A percentile compares a stretch with the other conserved stretches of the same genome.
Evolutionary conservation across 2,888 invertebrate species (phyloP).

Genomic region (Himalopsyche japonica): DNA sequence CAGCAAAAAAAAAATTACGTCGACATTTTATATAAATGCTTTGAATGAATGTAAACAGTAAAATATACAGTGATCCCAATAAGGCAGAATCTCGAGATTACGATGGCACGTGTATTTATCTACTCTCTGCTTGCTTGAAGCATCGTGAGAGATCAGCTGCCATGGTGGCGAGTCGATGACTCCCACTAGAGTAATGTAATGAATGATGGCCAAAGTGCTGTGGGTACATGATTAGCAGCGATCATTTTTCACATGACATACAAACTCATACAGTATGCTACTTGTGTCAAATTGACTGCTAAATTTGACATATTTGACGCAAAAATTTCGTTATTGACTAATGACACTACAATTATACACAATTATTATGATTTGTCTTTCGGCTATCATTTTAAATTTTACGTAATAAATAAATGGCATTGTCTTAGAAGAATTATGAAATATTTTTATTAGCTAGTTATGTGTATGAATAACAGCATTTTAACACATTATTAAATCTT

Average conservation of each 20-base stretch:
- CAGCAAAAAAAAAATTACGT: too few species aligned
- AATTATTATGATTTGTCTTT: too few species aligned
- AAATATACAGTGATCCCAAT: not conserved
- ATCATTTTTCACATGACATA: not conserved
- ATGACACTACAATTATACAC: too few species aligned
- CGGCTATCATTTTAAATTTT: too few species aligned
- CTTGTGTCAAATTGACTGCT: not conserved
- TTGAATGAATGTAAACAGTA: not conserved
- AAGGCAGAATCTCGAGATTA: not conserved
- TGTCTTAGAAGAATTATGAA: too few species aligned
- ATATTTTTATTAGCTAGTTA: too few species aligned
- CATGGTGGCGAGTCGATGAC: not conserved
- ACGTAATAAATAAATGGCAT: too few species aligned
- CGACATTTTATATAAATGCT: not conserved
- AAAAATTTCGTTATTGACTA: not conserved
- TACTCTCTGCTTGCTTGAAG: not conserved
- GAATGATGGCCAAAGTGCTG: not conserved
- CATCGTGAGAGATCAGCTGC: not conserved
- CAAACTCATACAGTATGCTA: not conserved
- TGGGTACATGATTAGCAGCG: not conserved
- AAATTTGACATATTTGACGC: not conserved
- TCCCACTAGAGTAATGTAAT: not conserved
- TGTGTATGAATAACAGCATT: too few species aligned
- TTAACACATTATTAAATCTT: too few species aligned
- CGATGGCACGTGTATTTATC: not conserved